Evolutionary conservation across 2,797 vertebrate species (phyloP).

Genomic region (Tolypeutes matacus): DNA sequence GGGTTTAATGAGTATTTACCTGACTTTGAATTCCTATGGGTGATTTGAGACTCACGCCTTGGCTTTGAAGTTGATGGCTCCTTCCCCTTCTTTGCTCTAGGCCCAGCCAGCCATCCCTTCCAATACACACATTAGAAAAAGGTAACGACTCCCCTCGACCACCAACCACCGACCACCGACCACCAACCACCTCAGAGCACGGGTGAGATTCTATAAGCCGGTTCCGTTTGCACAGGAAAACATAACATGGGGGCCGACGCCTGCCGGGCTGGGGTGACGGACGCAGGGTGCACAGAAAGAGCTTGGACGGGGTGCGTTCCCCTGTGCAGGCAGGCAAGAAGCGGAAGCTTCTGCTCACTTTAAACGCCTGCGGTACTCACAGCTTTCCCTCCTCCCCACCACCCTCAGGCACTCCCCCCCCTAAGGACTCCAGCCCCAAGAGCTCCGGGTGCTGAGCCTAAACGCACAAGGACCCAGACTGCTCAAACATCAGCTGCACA

Average conservation of each 20-base stretch:
- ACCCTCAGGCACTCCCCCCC: background rate
- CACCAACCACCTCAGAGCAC: too few species aligned
- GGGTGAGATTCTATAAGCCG: background rate
- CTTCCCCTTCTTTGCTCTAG: too few species aligned
- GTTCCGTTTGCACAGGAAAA: background rate
- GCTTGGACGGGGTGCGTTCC: background rate
- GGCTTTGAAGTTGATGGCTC: too few species aligned
- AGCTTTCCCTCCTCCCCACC: too few species aligned
- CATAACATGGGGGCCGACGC: background rate
- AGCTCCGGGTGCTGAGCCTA: background rate
- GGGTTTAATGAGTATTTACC: too few species aligned
- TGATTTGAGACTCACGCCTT: too few species aligned
- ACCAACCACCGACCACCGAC: too few species aligned
- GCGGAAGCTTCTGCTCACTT: background rate
- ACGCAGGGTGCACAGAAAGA: background rate
- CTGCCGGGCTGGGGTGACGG: background rate
- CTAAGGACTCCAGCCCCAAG: accelerated
- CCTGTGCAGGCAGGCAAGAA: background rate
- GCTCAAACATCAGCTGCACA: background rate
- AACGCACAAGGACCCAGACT: constrained; percentile 63
- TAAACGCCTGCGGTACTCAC: too few species aligned
- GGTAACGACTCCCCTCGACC: too few species aligned
- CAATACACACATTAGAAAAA: too few species aligned
- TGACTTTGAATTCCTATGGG: too few species aligned
- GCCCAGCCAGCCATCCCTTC: too few species aligned